Base-by-base conservation (phyloP, 2,113 vertebrate species). In the Poecile atricapillus region DNA sequence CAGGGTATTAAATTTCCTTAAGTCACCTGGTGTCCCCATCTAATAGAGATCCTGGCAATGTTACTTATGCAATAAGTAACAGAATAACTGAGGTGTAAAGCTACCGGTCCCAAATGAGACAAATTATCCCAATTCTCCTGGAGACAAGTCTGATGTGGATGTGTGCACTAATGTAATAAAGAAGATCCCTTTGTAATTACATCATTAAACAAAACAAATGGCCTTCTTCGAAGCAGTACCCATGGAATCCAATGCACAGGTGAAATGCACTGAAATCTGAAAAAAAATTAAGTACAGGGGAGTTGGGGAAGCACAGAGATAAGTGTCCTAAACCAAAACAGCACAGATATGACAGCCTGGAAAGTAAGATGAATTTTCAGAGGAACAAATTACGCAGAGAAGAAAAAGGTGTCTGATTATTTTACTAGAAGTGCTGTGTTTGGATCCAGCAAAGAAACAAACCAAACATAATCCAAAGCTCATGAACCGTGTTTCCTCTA, bases 181-280 rank as follows among this genome's bases (percentile, higher is more conserved):
- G 73, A 89, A 82, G 59, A 79, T 86, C 79, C 59, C 44, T 94
- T 68, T 85, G 55, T 92, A 96, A 97, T 75, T 92, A 47, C 63
- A 91, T 84, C 76, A 55, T 96, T 94, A 93, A 94, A 91, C 89
- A 74, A 91, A 97, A 95, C 50, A 94, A 95, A 96, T 68, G 52
- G 31, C 35, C 25, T 14, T 3, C n/a, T n/a, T 37, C 2, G 5
- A 91, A 82, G 44, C 20, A 39, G 68, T 43, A 69, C 4, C 58
- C 15, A 4, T 46, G 83, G 82, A 92, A 90, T 50, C 46, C 50
- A 75, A 76, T 10, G 62, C 62, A 88, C 31, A 47, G 84, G 43
- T 82, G 74, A 90, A 67, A 83, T 35, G 35, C 17, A 46, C 64
- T 53, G 65, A 96, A 96, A 90, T 78, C 73, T 33, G 16, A 63